Percentiles rank a stretch among this genome's conserved stretches.
These are phyloP conservation scores for Drosophila ezoana DNA, from an alignment of 2,888 invertebrate species.

Conservation along the genomic window DNA sequence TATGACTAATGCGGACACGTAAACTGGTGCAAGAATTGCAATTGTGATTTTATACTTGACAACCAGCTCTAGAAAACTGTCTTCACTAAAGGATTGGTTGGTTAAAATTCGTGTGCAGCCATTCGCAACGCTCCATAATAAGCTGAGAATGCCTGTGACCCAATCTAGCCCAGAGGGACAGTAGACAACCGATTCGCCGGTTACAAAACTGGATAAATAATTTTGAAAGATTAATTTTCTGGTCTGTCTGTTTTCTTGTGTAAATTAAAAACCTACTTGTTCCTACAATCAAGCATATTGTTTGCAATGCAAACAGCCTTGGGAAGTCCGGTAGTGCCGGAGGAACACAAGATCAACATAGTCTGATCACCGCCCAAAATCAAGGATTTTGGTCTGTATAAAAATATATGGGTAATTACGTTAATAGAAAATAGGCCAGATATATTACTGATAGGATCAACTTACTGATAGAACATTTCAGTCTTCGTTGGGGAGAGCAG, in stretches of 20 bases:
- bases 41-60: constrained; percentile 53
- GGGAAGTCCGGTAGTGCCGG: constrained; percentile 65
- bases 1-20: constrained; percentile 40
- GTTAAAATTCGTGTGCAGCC: constrained; percentile 62
- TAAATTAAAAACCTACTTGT: constrained; percentile 2
- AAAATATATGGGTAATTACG: background rate
- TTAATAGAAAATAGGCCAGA: too few relatives aligned
- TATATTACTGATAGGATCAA: background rate
- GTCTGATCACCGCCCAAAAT: constrained; percentile 42
- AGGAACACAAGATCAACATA: constrained; percentile 60
- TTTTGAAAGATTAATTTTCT: background rate
- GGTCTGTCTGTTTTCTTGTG: too few relatives aligned
- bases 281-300: constrained; percentile 7
- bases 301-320: constrained; percentile 62
- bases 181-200: constrained; percentile 33
- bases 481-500: constrained; percentile 30
- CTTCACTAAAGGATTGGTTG: constrained; percentile 47
- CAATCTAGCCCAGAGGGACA: constrained; percentile 58
- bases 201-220: constrained; percentile 7
- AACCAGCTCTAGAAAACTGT: constrained; percentile 54
- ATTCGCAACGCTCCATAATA: constrained; percentile 28
- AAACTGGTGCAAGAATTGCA: constrained; percentile 46
- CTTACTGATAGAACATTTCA: constrained; percentile 38
- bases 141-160: constrained; percentile 45
- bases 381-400: constrained; percentile 27